phyloP scores from a whole-genome alignment of 1,140 invertebrate species.

The Drosophila teissieri region DNA sequence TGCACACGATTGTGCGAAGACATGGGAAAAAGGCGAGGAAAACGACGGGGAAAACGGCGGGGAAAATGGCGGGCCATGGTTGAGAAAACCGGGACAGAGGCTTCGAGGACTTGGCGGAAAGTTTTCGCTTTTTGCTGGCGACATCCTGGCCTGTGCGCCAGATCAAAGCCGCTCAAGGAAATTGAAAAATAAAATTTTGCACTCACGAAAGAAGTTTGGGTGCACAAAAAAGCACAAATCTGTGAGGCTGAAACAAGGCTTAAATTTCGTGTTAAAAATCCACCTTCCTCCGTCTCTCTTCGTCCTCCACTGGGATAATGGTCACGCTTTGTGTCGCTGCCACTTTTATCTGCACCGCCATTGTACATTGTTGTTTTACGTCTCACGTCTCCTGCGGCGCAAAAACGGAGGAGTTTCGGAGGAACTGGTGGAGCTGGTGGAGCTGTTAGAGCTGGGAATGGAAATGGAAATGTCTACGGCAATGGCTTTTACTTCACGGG shows the following conservation, averaged over 20 bases:
- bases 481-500: constrained; percentile 24
- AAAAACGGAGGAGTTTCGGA: constrained; percentile 15
- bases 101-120: constrained; percentile 42
- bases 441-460: background rate
- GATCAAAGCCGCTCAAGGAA: constrained; percentile 73
- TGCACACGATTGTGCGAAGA: constrained; percentile 42
- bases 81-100: background rate
- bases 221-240: constrained; percentile 23
- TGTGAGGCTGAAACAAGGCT: constrained; percentile 28
- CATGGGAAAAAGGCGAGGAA: no score
- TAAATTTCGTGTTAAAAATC: constrained; percentile 51
- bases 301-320: constrained; percentile 32
- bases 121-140: constrained; percentile 28
- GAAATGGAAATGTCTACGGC: constrained; percentile 37
- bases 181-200: constrained; percentile 69
- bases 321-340: constrained; percentile 53
- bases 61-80: background rate
- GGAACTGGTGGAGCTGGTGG: no score
- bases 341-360: constrained; percentile 29
- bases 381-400: constrained; percentile 21
- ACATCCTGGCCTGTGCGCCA: constrained; percentile 31
- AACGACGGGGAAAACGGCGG: background rate
- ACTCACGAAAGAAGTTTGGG: constrained; percentile 24
- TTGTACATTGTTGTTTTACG: constrained; percentile 36
- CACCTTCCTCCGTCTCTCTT: constrained; percentile 5